Conservation (phyloP, 2,113 vertebrate genomes). For the Proterorhinus semilunaris region DNA sequence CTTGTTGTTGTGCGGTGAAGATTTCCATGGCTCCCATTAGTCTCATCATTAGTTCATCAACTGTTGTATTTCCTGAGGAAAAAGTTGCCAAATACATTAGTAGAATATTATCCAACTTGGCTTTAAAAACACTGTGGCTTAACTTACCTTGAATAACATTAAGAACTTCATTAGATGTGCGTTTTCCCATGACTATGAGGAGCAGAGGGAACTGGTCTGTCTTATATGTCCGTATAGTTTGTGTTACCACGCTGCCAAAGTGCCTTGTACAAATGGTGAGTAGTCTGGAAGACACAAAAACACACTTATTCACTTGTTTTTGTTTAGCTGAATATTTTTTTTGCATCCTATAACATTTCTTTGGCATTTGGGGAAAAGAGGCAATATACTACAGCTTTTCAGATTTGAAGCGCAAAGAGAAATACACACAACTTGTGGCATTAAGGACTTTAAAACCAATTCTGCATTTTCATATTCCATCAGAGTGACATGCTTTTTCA, state of each 20-base stretch:
- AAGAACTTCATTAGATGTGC: conserved; percentile 98
- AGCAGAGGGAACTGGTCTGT: conserved; percentile 98
- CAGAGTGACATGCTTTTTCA: conserved; percentile 69
- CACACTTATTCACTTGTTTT: neutral
- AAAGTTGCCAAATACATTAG: conserved; percentile 47
- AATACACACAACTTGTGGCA: conserved; percentile 62
- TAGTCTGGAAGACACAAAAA: conserved; percentile 79
- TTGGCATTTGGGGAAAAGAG: conserved; percentile 5
- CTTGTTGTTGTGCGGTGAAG: conserved; percentile 96
- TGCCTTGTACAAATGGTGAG: conserved; percentile 97
- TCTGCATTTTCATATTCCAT: conserved; percentile 67
- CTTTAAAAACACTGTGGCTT: neutral
- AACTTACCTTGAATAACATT: conserved; percentile 98
- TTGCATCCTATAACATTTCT: conserved; percentile 12
- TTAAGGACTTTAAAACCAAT: conserved; percentile 76
- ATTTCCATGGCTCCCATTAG: conserved; percentile 99
- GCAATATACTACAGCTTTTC: conserved; percentile 21
- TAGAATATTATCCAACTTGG: conserved; percentile 9
- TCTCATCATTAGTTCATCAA: conserved; percentile 99
- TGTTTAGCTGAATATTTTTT: conserved; percentile 7
- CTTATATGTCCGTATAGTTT: conserved; percentile 97
- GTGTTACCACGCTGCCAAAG: conserved; percentile 95
- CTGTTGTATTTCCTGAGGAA: conserved; percentile 91
- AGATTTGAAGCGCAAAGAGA: conserved; percentile 40
- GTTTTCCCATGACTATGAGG: conserved; percentile 97